Evolutionary conservation across 2,888 invertebrate species (phyloP).

Genomic region (Hoplodrina blanda): DNA sequence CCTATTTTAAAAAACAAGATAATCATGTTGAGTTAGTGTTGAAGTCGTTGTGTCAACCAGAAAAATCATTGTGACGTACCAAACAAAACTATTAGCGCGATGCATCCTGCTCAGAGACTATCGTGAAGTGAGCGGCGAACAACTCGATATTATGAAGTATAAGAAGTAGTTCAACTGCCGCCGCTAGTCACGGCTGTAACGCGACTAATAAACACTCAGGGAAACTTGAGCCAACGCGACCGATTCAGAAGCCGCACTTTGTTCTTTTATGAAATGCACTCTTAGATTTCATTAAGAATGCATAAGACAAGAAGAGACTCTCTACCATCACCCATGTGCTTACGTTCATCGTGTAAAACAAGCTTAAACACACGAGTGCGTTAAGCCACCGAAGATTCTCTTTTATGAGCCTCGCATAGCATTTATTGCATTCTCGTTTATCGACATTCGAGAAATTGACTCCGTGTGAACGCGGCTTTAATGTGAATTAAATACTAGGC

Average conservation of each 20-base stretch:
- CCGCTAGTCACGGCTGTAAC: background rate
- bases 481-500: no score
- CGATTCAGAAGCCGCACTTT: background rate
- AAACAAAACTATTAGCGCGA: constrained; percentile 5
- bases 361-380: no score
- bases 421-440: no score
- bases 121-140: background rate
- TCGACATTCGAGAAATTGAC: no score
- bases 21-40: no score
- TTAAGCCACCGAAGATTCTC: no score
- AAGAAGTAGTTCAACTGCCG: background rate
- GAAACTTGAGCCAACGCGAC: no score
- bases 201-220: background rate
- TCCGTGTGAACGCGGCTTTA: no score
- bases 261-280: background rate
- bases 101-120: background rate
- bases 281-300: background rate
- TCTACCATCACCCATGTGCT: no score
- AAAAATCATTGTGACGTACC: background rate
- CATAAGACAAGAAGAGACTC: background rate
- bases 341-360: no score
- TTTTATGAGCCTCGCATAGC: no score
- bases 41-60: background rate
- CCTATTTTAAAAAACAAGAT: no score
- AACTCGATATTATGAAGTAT: constrained; percentile 14